These are phyloP conservation scores for Heliconius hewitsoni DNA, from an alignment of 1,140 invertebrate species.

Conservation along the genomic window DNA sequence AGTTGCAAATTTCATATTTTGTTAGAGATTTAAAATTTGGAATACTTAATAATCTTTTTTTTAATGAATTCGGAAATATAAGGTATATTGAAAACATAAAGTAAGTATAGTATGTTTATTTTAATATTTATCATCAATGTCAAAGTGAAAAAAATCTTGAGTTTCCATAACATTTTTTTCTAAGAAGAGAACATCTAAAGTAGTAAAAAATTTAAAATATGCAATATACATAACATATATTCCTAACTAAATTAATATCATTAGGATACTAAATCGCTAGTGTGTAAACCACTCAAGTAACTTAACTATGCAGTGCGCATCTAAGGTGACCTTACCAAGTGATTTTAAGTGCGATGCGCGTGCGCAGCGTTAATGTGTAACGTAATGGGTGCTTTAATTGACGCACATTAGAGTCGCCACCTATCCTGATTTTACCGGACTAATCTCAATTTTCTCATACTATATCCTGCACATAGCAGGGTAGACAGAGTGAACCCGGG, in stretches of 20 bases:
- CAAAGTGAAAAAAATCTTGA: background rate
- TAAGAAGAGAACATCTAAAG: no score
- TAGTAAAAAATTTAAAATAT: no score
- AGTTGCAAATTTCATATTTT: no score
- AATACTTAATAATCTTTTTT: no score
- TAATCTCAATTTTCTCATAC: background rate
- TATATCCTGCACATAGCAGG: no score
- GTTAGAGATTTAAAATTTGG: no score
- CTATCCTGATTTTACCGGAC: background rate
- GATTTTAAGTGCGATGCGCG: background rate
- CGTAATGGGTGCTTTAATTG: conserved; percentile 1
- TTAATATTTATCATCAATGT: background rate
- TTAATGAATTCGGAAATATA: no score
- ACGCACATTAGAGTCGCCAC: background rate
- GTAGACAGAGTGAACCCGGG: no score
- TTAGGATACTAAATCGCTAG: background rate
- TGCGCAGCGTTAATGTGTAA: background rate
- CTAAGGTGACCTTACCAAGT: background rate
- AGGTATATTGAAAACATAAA: no score
- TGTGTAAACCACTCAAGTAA: background rate
- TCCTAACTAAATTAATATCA: background rate
- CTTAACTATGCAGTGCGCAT: background rate
- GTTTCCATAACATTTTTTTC: background rate
- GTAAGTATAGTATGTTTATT: background rate
- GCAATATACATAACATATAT: background rate